A percentile compares a stretch with the other conserved stretches of the same genome.
phyloP scores from a whole-genome alignment of 2,888 invertebrate genomes.

The Drosophila monieri region DNA sequence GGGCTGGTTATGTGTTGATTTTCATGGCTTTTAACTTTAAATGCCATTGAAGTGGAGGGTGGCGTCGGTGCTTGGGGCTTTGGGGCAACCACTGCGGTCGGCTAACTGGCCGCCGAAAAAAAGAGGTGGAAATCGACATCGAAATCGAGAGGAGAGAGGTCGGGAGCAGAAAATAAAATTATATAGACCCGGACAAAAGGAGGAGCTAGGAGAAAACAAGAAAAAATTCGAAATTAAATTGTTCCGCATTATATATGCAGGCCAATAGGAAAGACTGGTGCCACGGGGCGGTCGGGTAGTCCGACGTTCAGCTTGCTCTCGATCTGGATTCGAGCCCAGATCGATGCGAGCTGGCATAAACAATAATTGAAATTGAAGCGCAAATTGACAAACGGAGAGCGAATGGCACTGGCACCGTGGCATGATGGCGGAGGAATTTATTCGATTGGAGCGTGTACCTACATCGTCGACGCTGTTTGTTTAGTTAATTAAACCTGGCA shows the following conservation, averaged over 20 bases:
- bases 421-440: constrained; percentile 20
- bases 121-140: constrained; percentile 9
- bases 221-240: constrained; percentile 44
- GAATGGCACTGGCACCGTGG: constrained; percentile 32
- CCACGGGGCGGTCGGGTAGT: neutral
- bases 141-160: neutral
- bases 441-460: constrained; percentile 2
- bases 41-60: constrained; percentile 27
- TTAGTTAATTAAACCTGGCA: constrained; percentile 23
- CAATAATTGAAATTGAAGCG: constrained; percentile 49
- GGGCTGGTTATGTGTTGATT: constrained; percentile 48
- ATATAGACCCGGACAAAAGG: constrained; percentile 37
- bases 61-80: neutral
- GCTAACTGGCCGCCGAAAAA: constrained; percentile 60
- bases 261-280: neutral
- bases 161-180: constrained; percentile 53
- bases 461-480: constrained; percentile 12
- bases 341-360: constrained; percentile 34
- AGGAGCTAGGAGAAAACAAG: constrained; percentile 21
- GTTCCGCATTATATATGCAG: constrained; percentile 38
- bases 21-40: constrained; percentile 62
- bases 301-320: no score
- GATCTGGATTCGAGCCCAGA: constrained; percentile 5
- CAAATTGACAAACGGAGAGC: constrained; percentile 44
- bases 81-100: constrained; percentile 52